Evolutionary conservation across 2,797 vertebrate species (phyloP).

Genomic region (Ptychobarbus kaznakovi): DNA sequence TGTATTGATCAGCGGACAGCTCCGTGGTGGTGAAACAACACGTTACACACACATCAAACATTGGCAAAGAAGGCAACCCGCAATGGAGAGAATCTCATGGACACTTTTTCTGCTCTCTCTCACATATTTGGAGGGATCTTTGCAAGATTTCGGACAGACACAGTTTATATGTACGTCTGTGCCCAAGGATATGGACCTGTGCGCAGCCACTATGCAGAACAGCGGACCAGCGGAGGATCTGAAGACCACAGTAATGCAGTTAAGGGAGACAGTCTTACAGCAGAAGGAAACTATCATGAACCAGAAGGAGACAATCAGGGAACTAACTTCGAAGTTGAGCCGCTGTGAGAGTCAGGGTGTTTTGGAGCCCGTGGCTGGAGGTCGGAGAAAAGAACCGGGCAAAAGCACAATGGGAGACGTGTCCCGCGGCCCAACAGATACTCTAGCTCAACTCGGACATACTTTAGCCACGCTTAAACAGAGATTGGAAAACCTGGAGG

Average conservation of each 20-base stretch:
- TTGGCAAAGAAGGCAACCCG: conserved; percentile 60
- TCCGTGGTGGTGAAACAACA: conserved; percentile 76
- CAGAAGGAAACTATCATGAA: conserved; percentile 96
- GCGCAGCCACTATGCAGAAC: conserved; percentile 88
- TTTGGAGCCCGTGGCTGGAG: conserved; percentile 80
- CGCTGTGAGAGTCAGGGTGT: conserved; percentile 92
- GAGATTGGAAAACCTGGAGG: conserved; percentile 94
- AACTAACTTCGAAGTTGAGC: conserved; percentile 92
- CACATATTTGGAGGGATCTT: conserved; percentile 72
- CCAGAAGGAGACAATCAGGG: conserved; percentile 94
- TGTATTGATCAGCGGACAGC: conserved; percentile 77
- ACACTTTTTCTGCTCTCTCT: conserved; percentile 82
- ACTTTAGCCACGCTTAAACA: conserved; percentile 95
- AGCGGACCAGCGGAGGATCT: conserved; percentile 89
- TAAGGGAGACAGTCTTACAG: conserved; percentile 94
- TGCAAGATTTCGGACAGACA: conserved; percentile 89
- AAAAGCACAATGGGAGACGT: conserved; percentile 97
- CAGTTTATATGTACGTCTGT: conserved; percentile 98
- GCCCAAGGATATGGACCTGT: conserved; percentile 94
- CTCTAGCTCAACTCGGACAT: conserved; percentile 92
- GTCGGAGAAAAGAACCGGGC: conserved; percentile 78
- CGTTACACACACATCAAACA: conserved; percentile 6
- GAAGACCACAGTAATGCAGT: conserved; percentile 89
- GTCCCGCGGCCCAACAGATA: conserved; percentile 89
- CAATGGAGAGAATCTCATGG: conserved; percentile 74